These are phyloP conservation scores for Gymnarchus niloticus DNA, from an alignment of 2,113 vertebrate genomes.

Conservation along the genomic window DNA sequence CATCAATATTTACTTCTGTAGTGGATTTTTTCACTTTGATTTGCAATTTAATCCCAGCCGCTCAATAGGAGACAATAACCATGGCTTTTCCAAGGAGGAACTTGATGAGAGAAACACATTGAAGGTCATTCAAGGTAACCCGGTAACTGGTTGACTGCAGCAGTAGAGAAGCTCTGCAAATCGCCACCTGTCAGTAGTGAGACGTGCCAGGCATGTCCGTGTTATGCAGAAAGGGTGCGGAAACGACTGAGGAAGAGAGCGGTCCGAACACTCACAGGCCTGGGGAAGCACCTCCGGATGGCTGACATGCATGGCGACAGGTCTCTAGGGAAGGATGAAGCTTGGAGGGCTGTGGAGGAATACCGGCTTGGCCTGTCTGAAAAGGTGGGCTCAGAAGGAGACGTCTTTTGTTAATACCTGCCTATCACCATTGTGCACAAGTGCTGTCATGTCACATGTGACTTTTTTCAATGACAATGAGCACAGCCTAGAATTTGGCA, in stretches of 20 bases:
- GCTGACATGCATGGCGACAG: slow-evolving; percentile 52
- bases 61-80: slow-evolving; percentile 29
- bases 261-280: slow-evolving; percentile 55
- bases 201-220: neutral
- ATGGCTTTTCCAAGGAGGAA: slow-evolving; percentile 35
- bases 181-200: neutral
- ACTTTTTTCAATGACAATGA: too few relatives aligned
- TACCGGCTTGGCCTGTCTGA: slow-evolving; percentile 62
- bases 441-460: too few relatives aligned
- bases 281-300: slow-evolving; percentile 59
- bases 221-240: slow-evolving; percentile 51
- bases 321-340: slow-evolving; percentile 50
- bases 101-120: slow-evolving; percentile 40
- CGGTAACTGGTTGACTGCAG: too few relatives aligned
- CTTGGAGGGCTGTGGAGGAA: slow-evolving; percentile 55
- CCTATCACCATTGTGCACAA: too few relatives aligned
- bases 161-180: too few relatives aligned
- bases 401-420: neutral
- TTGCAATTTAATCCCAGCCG: slow-evolving; percentile 46
- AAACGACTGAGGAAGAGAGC: slow-evolving; percentile 53
- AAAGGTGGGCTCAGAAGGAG: slow-evolving; percentile 47
- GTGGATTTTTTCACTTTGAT: neutral
- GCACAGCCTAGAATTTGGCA: neutral
- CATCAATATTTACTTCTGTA: neutral
- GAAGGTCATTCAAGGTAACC: slow-evolving; percentile 38